Evolutionary conservation across 2,888 invertebrate species (phyloP), one percentile per base, ranked within the genome.

Genomic region (Eupithecia insigniata): DNA sequence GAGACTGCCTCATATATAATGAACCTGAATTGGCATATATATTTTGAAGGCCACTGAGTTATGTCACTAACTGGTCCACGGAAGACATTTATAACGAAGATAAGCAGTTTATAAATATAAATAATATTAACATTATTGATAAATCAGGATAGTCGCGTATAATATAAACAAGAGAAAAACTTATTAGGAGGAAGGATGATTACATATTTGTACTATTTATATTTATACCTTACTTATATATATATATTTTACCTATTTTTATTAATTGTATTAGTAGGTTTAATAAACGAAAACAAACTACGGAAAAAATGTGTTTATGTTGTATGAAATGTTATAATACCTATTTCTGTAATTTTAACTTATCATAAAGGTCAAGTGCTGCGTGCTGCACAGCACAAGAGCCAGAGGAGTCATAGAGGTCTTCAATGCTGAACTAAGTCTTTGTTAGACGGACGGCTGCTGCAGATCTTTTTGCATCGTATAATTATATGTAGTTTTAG

Each of bases 11-110:
- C n/a, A 46, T n/a, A 58, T 58, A 22, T 16, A 28, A 58, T 58
- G 30, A 36, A 62, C 62, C 34, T 60, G 30, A 60, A 30, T 30
- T 60, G 60, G 30, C 60, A 30, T 60, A 58, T 10, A 58, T 58
- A 60, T 60, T 60, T 60, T 18, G 30, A 60, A 16, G 60, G 60
- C 30, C 8, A 60, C 8, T 18, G 16, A 60, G 60, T 60, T 60
- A 60, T 60, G 26, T 55, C 26, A 55, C 16, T 7, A 30, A 60
- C 5, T 30, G 1, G 18, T 30, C 30, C 30, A 30, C 30, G 30
- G 30, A 30, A 28, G 60, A 30, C 30, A 18, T 60, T 30, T 8
- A 8, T 18, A 30, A 60, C 28, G 16, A 60, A 18, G 30, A 30
- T 30, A 28, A 60, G 28, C 18, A 8, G 26, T 55, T 26, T 26